Percentiles rank a stretch among this genome's conserved stretches.
phyloP scores from a whole-genome alignment of 1,140 invertebrate genomes.

The Phortica variegata region DNA sequence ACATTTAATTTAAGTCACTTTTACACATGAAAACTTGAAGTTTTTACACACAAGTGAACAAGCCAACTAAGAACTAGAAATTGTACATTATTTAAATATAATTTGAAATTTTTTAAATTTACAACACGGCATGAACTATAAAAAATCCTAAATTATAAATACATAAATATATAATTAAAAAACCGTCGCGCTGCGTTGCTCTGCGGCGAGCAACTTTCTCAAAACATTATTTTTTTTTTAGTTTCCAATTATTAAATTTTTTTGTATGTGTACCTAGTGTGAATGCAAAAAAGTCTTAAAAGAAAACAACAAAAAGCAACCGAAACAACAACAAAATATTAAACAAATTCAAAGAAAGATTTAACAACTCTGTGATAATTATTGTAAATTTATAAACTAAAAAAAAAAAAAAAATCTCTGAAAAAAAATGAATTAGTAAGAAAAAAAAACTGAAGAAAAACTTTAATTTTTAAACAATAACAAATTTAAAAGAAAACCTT shows the following conservation, averaged over 20 bases:
- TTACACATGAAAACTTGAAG: conserved; percentile 31
- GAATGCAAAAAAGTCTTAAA: conserved; percentile 53
- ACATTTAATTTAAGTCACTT: conserved; percentile 37
- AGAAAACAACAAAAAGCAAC: conserved; percentile 3
- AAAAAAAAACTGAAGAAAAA: conserved; percentile 31
- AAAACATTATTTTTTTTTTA: conserved; percentile 44
- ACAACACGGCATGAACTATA: conserved; percentile 21
- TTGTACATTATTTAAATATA: no score
- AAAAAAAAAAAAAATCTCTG: conserved; percentile 21
- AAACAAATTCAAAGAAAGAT: conserved; percentile 44
- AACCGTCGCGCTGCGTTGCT: no score
- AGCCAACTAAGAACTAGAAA: conserved; percentile 26
- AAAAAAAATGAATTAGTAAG: conserved; percentile 14
- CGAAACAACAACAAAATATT: conserved; percentile 6
- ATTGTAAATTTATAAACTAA: conserved; percentile 57
- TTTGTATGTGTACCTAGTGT: conserved; percentile 55
- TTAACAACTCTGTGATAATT: conserved; percentile 58
- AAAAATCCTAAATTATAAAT: no score
- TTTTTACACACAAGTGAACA: conserved; percentile 11
- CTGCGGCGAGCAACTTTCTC: no score
- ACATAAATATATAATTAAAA: no score
- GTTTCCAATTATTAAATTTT: conserved; percentile 50
- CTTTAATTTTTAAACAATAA: conserved; percentile 46
- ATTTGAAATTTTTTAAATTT: no score
- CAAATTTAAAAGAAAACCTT: conserved; percentile 23